A percentile compares a stretch with the other conserved stretches of the same genome.
Conservation (phyloP, 2,113 vertebrate genomes). For the Hydrochoerus hydrochaeris region DNA sequence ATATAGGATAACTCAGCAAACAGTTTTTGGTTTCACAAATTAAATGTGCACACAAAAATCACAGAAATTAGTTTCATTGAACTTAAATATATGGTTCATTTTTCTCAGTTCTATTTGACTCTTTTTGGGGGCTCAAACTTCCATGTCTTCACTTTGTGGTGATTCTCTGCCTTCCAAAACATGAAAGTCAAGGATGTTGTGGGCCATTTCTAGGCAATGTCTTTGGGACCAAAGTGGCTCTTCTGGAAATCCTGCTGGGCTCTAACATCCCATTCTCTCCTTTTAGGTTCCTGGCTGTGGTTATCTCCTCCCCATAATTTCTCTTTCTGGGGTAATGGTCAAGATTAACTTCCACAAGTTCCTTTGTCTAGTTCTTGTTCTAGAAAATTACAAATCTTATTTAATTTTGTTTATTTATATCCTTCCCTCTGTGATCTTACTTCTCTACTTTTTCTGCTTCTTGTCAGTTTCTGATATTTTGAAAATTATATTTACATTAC, state of each 20-base stretch:
- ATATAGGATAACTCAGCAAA: background rate
- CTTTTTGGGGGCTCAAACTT: background rate
- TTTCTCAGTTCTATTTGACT: background rate
- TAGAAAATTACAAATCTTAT: background rate
- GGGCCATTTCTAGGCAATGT: background rate
- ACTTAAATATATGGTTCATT: background rate
- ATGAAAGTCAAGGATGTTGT: background rate
- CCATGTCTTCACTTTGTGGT: background rate
- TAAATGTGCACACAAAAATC: background rate
- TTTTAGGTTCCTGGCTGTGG: background rate
- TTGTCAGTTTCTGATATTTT: conserved; percentile 42
- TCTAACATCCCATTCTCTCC: background rate
- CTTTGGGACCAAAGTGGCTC: background rate
- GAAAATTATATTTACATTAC: conserved; percentile 31
- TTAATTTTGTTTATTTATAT: background rate
- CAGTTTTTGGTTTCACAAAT: conserved; percentile 30
- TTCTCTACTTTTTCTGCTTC: conserved; percentile 34
- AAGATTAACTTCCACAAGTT: background rate
- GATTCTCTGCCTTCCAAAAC: background rate
- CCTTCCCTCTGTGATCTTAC: background rate
- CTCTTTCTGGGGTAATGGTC: background rate
- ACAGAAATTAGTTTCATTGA: background rate
- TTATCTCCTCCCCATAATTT: background rate
- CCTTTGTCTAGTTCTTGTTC: background rate
- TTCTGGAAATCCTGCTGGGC: background rate